Conservation (phyloP, 2,797 vertebrate genomes). For the Paramormyrops hopkinsi region DNA sequence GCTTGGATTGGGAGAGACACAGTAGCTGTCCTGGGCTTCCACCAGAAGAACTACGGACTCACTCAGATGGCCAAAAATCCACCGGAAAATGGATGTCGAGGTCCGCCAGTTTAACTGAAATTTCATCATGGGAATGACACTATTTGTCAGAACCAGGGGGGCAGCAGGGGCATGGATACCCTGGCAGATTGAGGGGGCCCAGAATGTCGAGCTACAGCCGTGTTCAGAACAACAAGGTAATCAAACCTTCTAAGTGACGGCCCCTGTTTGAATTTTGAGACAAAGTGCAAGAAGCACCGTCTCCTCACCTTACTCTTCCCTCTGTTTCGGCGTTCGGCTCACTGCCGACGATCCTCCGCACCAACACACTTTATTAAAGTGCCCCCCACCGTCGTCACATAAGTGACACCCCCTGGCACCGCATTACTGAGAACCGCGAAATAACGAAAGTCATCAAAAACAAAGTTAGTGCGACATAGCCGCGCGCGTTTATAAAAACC, state of each 20-base stretch:
- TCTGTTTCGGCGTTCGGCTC: not conserved
- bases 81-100: not conserved
- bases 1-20: not conserved
- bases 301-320: not conserved
- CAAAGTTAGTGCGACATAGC: not conserved
- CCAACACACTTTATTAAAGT: not conserved
- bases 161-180: not conserved
- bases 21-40: not conserved
- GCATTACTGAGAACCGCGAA: not conserved
- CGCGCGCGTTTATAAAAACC: not conserved
- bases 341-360: not conserved
- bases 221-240: not conserved
- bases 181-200: not conserved
- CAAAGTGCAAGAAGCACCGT: not conserved
- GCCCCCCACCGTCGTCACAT: not conserved
- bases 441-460: conserved; percentile 12
- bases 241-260: not conserved
- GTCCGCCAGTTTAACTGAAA: not conserved
- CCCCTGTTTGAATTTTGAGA: not conserved
- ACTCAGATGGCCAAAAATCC: not conserved
- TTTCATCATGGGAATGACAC: not conserved
- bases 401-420: not conserved
- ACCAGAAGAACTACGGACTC: not conserved
- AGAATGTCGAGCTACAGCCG: not conserved
- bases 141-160: not conserved